These are phyloP conservation scores for Cyphotilapia sp. DNA, from an alignment of 2,113 vertebrate species.

Conservation along the genomic window DNA sequence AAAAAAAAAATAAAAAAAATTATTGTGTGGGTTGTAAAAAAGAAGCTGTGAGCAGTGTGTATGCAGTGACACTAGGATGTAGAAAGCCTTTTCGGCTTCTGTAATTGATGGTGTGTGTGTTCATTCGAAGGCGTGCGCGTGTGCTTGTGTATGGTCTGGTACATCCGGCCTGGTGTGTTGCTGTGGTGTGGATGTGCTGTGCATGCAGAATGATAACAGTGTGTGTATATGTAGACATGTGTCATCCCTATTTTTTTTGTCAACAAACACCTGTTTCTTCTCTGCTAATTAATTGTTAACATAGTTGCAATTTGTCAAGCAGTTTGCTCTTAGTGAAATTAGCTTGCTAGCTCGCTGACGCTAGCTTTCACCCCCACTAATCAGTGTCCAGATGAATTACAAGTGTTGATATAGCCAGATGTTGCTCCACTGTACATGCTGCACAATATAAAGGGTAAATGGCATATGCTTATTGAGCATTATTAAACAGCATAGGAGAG, in stretches of 20 bases:
- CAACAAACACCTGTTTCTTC: constrained; percentile 62
- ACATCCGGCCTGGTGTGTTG: background rate
- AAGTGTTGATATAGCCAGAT: constrained; percentile 44
- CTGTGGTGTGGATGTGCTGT: background rate
- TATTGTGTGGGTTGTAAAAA: constrained; percentile 2
- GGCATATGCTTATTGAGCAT: background rate
- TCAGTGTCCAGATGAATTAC: constrained; percentile 60
- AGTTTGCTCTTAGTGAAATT: constrained; percentile 21
- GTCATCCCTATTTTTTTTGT: constrained; percentile 18
- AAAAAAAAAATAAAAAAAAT: background rate
- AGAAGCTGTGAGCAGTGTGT: background rate
- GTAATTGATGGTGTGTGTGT: background rate
- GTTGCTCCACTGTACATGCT: background rate
- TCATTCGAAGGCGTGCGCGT: background rate
- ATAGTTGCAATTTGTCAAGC: constrained; percentile 61
- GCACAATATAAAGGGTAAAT: background rate
- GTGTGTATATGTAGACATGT: background rate
- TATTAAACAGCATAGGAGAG: background rate
- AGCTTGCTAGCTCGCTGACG: constrained; percentile 41
- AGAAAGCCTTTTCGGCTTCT: background rate
- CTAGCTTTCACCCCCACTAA: constrained; percentile 17
- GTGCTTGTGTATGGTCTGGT: background rate
- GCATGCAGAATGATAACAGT: background rate
- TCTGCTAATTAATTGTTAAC: constrained; percentile 64
- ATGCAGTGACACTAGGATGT: background rate